A percentile compares a stretch with the other conserved stretches of the same genome.
Conservation (phyloP, 2,113 vertebrate genomes). For the Calyptomena viridis region DNA sequence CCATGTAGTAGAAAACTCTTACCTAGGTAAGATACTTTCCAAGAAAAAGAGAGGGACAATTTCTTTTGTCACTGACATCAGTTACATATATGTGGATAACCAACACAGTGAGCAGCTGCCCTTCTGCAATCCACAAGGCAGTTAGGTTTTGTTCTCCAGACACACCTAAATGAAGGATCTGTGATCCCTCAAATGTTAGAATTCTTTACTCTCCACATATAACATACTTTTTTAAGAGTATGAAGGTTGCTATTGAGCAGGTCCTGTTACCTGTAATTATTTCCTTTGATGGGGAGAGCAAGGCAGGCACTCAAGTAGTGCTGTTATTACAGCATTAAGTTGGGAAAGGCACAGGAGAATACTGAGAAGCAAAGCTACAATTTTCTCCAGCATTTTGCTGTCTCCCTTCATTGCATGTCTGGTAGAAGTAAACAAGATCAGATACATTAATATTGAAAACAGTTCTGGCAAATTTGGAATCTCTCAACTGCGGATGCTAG, state of each 20-base stretch:
- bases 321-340: background rate
- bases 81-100: background rate
- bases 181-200: background rate
- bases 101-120: background rate
- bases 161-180: fast-evolving
- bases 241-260: background rate
- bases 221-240: background rate
- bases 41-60: background rate
- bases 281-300: background rate
- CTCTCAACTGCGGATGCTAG: background rate
- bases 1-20: background rate
- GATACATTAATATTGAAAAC: conserved; percentile 11
- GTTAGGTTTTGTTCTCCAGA: background rate
- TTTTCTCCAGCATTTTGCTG: background rate
- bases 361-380: background rate
- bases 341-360: background rate
- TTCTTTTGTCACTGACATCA: background rate
- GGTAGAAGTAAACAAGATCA: background rate
- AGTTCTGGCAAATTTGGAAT: background rate
- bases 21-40: background rate
- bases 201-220: background rate
- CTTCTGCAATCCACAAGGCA: background rate
- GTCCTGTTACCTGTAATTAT: background rate
- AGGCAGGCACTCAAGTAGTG: background rate
- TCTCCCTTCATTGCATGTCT: background rate